Conservation (phyloP, 2,113 vertebrate species). For the Thamnaconus septentrionalis region DNA sequence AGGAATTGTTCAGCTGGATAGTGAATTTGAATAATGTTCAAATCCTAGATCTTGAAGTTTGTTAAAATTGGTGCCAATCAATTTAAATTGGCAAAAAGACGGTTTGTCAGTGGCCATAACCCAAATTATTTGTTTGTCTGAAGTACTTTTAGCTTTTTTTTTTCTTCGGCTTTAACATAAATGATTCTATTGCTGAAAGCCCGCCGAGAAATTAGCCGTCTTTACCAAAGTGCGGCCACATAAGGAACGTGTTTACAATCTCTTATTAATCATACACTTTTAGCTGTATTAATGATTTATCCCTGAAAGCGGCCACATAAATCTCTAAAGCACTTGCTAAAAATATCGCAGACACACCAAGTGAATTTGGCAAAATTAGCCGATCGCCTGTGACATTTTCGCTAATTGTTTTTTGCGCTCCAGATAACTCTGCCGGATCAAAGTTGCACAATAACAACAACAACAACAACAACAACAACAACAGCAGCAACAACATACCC, state of each 20-base stretch:
- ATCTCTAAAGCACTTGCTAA: slow-evolving; percentile 41
- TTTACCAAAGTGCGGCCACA: slow-evolving; percentile 40
- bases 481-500: too few relatives aligned
- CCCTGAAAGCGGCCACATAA: slow-evolving; percentile 45
- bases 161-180: too few relatives aligned
- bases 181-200: too few relatives aligned
- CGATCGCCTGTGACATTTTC: slow-evolving; percentile 39
- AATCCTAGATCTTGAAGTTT: too few relatives aligned
- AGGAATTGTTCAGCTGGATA: too few relatives aligned
- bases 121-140: too few relatives aligned
- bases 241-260: slow-evolving; percentile 58
- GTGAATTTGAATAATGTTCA: too few relatives aligned
- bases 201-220: slow-evolving; percentile 10
- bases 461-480: neutral
- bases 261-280: slow-evolving; percentile 71
- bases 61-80: too few relatives aligned
- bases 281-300: slow-evolving; percentile 69
- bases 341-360: slow-evolving; percentile 47
- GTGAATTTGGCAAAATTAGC: slow-evolving; percentile 19
- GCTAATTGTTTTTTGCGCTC: slow-evolving; percentile 34
- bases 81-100: too few relatives aligned
- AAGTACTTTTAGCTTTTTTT: too few relatives aligned
- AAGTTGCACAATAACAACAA: slow-evolving; percentile 11
- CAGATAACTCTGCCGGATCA: slow-evolving; percentile 22
- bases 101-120: too few relatives aligned